These are phyloP conservation scores for Pocillopora meandrina DNA, from an alignment of 92 coral and sea anemone genomes.

Conservation along the genomic window DNA sequence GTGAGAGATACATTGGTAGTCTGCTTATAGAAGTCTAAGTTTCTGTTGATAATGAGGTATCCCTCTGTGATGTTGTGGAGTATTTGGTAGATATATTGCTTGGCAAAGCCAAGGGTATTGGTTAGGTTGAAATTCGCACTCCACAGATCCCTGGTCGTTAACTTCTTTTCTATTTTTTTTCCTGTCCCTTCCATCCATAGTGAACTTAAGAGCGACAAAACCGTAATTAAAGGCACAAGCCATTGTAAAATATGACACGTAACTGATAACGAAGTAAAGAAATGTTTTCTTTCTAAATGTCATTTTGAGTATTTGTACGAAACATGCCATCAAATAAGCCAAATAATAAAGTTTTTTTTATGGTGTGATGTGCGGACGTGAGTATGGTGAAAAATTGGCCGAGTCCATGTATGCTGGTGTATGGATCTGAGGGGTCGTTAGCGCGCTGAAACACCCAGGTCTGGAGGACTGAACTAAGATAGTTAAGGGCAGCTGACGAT, in stretches of 20 bases:
- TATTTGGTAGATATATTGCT: not conserved
- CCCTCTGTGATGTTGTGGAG: not conserved
- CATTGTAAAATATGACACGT: constrained; percentile 29
- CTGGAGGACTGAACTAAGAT: no score
- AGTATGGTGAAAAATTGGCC: no score
- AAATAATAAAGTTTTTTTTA: constrained; percentile 31
- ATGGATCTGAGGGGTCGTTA: no score
- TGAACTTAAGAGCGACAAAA: not conserved
- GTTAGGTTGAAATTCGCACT: constrained; percentile 6
- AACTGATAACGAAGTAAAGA: constrained; percentile 33
- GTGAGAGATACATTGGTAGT: not conserved
- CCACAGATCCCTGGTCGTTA: constrained; percentile 2
- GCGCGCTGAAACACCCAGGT: no score
- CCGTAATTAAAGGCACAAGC: constrained; percentile 4
- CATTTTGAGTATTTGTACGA: constrained; percentile 52
- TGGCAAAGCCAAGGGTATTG: constrained; percentile 33
- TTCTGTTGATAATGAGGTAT: not conserved
- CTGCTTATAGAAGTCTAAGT: constrained; percentile 3
- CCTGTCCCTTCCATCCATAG: not conserved
- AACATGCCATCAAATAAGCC: constrained; percentile 41
- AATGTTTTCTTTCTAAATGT: constrained; percentile 36
- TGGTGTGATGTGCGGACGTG: constrained; percentile 16
- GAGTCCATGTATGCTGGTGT: no score
- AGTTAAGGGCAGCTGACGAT: no score
- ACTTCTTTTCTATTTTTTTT: not conserved